Conservation (phyloP, 2,113 vertebrate genomes). For the Leptosomus discolor region DNA sequence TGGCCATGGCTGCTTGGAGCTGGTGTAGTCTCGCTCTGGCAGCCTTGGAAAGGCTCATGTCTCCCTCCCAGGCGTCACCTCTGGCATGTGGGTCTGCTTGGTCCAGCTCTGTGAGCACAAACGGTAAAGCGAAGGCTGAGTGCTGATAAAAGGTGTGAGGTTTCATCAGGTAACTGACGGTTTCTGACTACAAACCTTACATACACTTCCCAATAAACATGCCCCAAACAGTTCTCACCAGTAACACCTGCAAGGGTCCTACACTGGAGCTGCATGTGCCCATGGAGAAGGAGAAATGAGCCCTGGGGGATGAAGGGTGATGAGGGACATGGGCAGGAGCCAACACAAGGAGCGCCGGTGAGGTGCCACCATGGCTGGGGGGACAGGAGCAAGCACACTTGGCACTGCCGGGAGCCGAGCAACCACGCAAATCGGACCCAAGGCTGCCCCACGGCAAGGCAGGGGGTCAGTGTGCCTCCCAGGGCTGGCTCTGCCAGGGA, state of each 20-base stretch:
- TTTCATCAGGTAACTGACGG: fast-evolving
- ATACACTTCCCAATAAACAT: background rate
- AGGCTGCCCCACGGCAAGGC: background rate
- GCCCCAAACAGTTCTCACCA: background rate
- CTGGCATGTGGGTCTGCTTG: background rate
- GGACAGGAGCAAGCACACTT: fast-evolving
- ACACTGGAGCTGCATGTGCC: background rate
- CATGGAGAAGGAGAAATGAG: background rate
- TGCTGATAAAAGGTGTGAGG: background rate
- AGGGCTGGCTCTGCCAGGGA: background rate
- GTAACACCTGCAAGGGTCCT: background rate
- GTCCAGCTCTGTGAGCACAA: background rate
- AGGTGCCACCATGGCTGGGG: fast-evolving
- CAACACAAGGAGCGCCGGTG: fast-evolving
- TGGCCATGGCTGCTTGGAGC: background rate
- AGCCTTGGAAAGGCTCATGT: background rate
- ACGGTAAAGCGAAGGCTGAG: background rate
- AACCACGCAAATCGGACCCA: fast-evolving
- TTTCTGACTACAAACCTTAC: background rate
- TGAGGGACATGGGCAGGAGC: background rate
- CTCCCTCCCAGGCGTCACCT: background rate
- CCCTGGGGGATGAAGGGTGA: background rate
- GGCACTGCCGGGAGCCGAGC: background rate
- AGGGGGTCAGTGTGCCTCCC: fast-evolving
- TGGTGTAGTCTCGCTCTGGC: background rate